Percentiles rank a stretch among this genome's conserved stretches.
phyloP scores from a whole-genome alignment of 2,113 vertebrate genomes.

The Haliaeetus leucogaster region DNA sequence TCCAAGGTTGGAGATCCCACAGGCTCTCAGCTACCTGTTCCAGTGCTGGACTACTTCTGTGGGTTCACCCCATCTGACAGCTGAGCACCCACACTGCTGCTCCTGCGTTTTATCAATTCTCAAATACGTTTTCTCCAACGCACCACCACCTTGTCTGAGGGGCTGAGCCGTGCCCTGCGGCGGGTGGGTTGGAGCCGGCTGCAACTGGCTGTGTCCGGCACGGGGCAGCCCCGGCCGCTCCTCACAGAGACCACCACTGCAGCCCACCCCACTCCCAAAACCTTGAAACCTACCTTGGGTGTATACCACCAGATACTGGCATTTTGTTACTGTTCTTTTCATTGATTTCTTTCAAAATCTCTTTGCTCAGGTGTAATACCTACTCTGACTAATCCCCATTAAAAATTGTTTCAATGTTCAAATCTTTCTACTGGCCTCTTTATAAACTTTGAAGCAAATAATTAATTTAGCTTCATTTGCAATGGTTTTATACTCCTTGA shows the following conservation, averaged over 20 bases:
- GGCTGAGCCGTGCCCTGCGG: accelerated
- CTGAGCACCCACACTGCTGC: neutral
- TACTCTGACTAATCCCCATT: neutral
- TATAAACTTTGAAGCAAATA: neutral
- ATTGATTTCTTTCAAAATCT: neutral
- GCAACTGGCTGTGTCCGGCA: neutral
- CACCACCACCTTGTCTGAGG: too few relatives aligned
- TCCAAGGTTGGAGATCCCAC: neutral
- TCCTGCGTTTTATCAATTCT: neutral
- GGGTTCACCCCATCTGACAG: neutral
- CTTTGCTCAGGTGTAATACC: neutral
- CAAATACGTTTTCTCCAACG: neutral
- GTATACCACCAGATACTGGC: neutral
- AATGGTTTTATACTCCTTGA: neutral
- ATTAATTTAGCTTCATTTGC: neutral
- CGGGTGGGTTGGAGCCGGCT: accelerated
- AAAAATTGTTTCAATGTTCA: neutral
- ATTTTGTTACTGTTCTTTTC: neutral
- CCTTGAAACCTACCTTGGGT: neutral
- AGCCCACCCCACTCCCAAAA: neutral
- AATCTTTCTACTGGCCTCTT: neutral
- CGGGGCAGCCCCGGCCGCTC: neutral
- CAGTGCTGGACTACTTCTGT: neutral
- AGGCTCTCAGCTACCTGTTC: neutral
- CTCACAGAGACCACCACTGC: neutral